Evolutionary conservation across 2,797 vertebrate species (phyloP).

Genomic region (Hypotaenidia philippensis): DNA sequence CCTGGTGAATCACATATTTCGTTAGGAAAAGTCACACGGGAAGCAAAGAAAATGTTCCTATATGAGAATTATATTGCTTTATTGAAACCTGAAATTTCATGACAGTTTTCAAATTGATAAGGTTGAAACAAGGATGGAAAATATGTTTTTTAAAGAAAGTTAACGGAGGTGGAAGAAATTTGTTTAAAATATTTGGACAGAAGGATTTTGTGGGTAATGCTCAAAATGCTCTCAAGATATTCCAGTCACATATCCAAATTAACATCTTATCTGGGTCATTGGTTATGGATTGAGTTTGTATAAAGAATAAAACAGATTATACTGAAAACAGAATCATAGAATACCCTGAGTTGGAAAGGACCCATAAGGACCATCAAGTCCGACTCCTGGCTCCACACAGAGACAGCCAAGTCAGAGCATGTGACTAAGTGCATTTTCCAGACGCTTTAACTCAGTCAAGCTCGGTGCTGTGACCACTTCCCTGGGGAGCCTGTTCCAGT

Average conservation of each 20-base stretch:
- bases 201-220: background rate
- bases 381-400: no score
- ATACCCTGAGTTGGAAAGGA: no score
- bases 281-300: background rate
- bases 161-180: background rate
- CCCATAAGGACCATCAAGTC: no score
- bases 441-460: no score
- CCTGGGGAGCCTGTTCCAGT: no score
- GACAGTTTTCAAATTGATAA: background rate
- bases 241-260: background rate
- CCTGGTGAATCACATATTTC: background rate
- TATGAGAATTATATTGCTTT: background rate
- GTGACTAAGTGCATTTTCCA: no score
- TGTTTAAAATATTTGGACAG: background rate
- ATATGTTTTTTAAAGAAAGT: background rate
- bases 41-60: background rate
- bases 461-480: no score
- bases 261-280: background rate
- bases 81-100: background rate
- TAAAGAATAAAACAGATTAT: background rate
- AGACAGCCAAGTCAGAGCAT: no score
- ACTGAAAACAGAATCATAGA: background rate
- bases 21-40: background rate
- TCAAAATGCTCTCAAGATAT: background rate
- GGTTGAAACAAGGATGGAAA: background rate